These are phyloP conservation scores for Bombus superbus DNA, from an alignment of 1,140 invertebrate genomes.

Conservation along the genomic window DNA sequence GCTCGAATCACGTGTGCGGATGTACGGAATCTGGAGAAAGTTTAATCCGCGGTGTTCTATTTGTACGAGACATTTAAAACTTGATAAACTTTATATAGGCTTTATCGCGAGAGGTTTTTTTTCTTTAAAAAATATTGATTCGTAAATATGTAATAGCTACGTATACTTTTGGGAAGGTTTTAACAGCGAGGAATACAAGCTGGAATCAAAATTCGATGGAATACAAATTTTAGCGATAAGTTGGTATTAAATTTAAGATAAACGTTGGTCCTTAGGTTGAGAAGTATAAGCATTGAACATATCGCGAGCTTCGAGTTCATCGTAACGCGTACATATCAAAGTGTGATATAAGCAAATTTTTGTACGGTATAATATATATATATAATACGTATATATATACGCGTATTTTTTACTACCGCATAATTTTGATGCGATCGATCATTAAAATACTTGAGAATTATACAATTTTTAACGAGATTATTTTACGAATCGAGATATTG, in stretches of 20 bases:
- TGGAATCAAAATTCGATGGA: background rate
- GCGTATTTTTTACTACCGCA: background rate
- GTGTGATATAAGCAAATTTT: constrained; percentile 21
- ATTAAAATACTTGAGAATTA: background rate
- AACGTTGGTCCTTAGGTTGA: background rate
- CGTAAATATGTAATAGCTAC: background rate
- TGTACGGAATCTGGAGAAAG: background rate
- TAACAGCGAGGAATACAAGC: background rate
- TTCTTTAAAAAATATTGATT: background rate
- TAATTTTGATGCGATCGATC: background rate
- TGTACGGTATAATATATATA: background rate
- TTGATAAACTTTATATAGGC: background rate
- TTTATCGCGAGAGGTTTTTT: background rate
- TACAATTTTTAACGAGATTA: background rate
- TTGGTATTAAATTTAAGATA: background rate
- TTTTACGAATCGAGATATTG: background rate
- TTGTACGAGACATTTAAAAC: background rate
- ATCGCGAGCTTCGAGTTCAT: background rate
- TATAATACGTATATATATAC: background rate
- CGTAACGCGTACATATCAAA: constrained; percentile 20
- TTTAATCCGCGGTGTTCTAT: background rate
- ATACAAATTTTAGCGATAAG: background rate
- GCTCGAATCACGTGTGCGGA: background rate
- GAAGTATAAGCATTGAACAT: background rate
- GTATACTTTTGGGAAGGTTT: no score